Evolutionary conservation across 2,113 vertebrate genomes (phyloP).

Genomic region (Camelus bactrianus): DNA sequence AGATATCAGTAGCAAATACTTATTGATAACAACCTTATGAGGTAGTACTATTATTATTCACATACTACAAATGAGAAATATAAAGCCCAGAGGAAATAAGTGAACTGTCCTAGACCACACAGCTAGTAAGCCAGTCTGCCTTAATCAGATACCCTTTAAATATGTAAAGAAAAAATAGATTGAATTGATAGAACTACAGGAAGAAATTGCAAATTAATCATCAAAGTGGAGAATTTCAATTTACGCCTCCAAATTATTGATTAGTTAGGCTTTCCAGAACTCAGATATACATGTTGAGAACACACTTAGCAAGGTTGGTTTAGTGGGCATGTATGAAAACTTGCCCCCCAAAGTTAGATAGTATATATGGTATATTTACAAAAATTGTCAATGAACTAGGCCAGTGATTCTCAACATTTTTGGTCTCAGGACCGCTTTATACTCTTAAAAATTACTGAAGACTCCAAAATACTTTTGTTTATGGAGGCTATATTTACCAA

Average conservation of each 20-base stretch:
- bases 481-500: neutral
- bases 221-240: neutral
- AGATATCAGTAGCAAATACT: neutral
- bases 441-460: neutral
- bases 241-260: neutral
- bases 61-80: neutral
- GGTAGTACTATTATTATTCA: neutral
- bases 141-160: neutral
- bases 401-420: neutral
- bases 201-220: conserved; percentile 8
- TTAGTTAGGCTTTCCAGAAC: neutral
- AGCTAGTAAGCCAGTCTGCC: neutral
- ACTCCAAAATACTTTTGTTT: neutral
- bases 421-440: neutral
- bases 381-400: neutral
- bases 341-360: neutral
- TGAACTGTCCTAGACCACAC: neutral
- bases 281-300: neutral
- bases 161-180: neutral
- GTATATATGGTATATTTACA: neutral
- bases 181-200: neutral
- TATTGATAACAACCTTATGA: neutral
- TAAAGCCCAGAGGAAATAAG: neutral
- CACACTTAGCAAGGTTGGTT: neutral
- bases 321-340: neutral